Evolutionary conservation across 2,113 vertebrate genomes (phyloP), one percentile per base, ranked within the genome.

Genomic region (Hyperoodon ampullatus): DNA sequence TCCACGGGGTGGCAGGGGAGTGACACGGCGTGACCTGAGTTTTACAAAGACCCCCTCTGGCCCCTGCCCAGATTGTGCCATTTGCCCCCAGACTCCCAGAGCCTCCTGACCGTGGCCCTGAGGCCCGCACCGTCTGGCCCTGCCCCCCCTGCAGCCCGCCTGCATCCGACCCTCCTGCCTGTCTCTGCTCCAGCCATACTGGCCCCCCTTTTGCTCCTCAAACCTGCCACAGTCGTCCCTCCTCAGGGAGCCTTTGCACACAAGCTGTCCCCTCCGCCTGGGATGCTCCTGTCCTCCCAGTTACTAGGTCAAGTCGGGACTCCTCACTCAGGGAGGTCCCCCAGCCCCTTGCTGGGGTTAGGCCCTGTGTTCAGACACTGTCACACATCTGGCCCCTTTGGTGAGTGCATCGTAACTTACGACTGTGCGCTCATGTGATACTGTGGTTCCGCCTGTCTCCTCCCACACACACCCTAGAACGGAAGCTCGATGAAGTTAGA

Each of bases 351-450:
- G 2, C 28, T 2, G n/a, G 8, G 39, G 47, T 14, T 11, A 8
- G 28, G 12, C 2, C 16, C 72, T 19, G 77, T 3, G 1, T 23
- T 60, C 39, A 39, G 33, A 23, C 39, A 4, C 19, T 2, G 28
- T 55, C 23, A n/a, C 19, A 35, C 3, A 3, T 13, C 66, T 10
- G 44, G 4, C 12, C 24, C 55, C 89, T 55, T 24, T 5, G 2
- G 63, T 2, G 8, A 4, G 26, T 1, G 2, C 12, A 1, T 19
- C 72, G 4, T 60, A 5, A 75, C 10, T 33, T 23, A 65, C 13
- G 63, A 24, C 3, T 12, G 18, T 5, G 26, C 2, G 1, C 35
- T 60, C 8, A 9, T 7, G 0, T 0, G 42, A 55, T 1, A 5
- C 8, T 26, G 53, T 28, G 21, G 58, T 28, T 21, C 14, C 3